Evolutionary conservation across 2,888 invertebrate species (phyloP).

Genomic region (Agrochola circellaris): DNA sequence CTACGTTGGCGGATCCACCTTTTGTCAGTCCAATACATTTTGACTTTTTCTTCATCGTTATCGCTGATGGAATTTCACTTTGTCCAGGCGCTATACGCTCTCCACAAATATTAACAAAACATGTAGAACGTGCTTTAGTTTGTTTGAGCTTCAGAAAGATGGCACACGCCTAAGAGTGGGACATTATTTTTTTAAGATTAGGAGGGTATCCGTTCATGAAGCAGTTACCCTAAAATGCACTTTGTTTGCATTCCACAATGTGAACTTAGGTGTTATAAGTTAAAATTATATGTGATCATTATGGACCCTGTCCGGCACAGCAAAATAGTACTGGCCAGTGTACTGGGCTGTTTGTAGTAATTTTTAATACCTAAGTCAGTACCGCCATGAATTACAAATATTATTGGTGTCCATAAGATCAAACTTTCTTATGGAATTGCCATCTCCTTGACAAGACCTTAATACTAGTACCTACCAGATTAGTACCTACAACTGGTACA

Average conservation of each 20-base stretch:
- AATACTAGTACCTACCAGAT: background rate
- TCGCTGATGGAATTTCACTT: no score
- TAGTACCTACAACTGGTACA: conserved; percentile 1
- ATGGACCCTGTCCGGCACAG: no score
- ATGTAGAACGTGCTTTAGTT: background rate
- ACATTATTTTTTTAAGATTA: background rate
- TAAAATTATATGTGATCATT: no score
- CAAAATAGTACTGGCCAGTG: no score
- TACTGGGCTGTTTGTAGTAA: no score
- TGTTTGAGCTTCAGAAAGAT: background rate
- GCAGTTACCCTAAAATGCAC: background rate
- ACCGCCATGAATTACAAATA: background rate
- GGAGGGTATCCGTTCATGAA: background rate
- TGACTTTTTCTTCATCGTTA: background rate
- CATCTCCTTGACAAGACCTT: background rate
- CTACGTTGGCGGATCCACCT: no score
- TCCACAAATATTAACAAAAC: background rate
- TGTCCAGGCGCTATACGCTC: background rate
- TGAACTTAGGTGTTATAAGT: no score
- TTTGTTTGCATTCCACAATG: no score
- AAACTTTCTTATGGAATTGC: background rate
- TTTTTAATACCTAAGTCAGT: no score
- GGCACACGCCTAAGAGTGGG: rapidly evolving
- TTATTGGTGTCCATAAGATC: background rate
- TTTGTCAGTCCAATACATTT: background rate